Evolutionary conservation across 1,140 invertebrate genomes (phyloP), one percentile per base, ranked within the genome.

Genomic region (Eueides isabella): DNA sequence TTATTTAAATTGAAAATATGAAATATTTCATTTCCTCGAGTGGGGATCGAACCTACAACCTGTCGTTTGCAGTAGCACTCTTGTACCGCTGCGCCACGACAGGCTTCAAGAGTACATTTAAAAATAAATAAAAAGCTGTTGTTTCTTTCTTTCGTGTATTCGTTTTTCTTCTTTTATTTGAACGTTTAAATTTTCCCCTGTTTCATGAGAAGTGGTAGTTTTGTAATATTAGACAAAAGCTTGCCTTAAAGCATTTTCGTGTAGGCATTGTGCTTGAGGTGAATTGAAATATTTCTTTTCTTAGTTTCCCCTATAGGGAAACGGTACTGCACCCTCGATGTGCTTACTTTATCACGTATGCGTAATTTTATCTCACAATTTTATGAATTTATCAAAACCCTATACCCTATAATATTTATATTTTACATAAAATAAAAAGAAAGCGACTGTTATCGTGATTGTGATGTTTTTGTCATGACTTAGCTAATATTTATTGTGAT

Each of bases 221-320:
- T 74, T 68, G 55, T 62, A 68, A 74, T 68, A 70, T 65, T 75
- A 75, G 31, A 75, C 62, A 75, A 71, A 70, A 70, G n/a, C 61
- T 38, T 73, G 41, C 48, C 64, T 73, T 76, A 76, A 74, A 79
- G 75, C 74, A 71, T 76, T 79, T 76, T 71, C 77, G 38, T 79
- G 77, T 79, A 72, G 61, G 67, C 63, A 62, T 76, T 63, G 48
- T 68, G 44, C 67, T 71, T 61, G 33, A 76, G 71, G 63, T 79
- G 74, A 73, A 67, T 76, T 72, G 71, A 76, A 66, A 79, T 72
- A 75, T 72, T 73, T 66, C 67, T 55, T 63, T 63, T 63, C 61
- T 61, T 41, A n/a, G 16, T 70, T 66, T 72, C 74, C 73, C 65
- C 67, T 67, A 61, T 12, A 38, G 33, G 71, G 64, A 55, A 71